A percentile compares a stretch with the other conserved stretches of the same genome.
Conservation (phyloP, 2,797 vertebrate species). For the Scolopax bukidnonensis region DNA sequence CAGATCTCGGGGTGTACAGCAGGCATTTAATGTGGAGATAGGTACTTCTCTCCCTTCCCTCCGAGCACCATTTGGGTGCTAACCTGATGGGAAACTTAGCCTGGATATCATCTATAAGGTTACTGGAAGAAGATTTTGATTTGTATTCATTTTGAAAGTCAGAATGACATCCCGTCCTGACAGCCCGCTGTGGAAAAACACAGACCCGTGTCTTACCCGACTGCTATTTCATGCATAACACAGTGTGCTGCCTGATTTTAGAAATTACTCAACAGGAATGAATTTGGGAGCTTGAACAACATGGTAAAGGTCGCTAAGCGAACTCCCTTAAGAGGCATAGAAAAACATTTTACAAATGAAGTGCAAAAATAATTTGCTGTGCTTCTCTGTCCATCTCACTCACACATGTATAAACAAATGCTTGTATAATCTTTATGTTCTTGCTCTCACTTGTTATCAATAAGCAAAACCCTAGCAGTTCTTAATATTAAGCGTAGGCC, state of each 20-base stretch:
- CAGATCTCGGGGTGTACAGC: not conserved
- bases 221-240: constrained; percentile 31
- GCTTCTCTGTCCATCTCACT: not conserved
- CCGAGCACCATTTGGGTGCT: not conserved
- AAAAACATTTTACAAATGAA: constrained; percentile 38
- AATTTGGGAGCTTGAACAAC: constrained; percentile 54
- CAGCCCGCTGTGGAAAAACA: not conserved
- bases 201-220: not conserved
- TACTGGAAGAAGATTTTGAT: not conserved
- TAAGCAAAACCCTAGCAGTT: not conserved
- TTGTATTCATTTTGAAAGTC: constrained; percentile 6
- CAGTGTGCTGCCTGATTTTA: constrained; percentile 56
- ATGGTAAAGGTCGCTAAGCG: constrained; percentile 49
- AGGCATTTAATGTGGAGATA: not conserved
- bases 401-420: not conserved
- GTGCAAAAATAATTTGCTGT: not conserved
- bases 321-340: constrained; percentile 56
- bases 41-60: not conserved
- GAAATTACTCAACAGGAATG: constrained; percentile 64
- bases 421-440: not conserved
- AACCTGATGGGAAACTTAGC: not conserved
- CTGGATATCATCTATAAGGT: not conserved
- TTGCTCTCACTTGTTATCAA: not conserved
- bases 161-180: constrained; percentile 12
- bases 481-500: not conserved